phyloP scores from a whole-genome alignment of 2,113 vertebrate species.

The Seriola aureovittata region DNA sequence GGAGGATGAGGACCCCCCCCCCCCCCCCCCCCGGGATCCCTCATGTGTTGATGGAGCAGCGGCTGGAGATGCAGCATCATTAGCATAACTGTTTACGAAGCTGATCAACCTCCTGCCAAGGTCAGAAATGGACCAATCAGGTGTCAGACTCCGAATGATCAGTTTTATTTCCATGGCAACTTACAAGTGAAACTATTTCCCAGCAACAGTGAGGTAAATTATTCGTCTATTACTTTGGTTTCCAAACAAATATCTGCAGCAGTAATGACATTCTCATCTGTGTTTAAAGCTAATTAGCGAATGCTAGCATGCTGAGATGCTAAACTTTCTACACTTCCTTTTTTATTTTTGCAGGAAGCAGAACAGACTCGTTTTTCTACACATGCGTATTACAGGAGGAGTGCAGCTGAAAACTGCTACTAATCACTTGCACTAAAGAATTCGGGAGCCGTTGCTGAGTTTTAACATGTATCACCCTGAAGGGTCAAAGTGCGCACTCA shows the following conservation, averaged over 20 bases:
- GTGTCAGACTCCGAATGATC: not conserved
- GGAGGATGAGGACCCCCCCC: not conserved
- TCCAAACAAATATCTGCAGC: too few relatives aligned
- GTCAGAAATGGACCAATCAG: constrained; percentile 45
- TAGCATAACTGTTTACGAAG: constrained; percentile 59
- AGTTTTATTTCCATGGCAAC: not conserved
- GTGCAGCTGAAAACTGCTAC: not conserved
- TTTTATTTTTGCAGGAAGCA: too few relatives aligned
- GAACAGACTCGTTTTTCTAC: too few relatives aligned
- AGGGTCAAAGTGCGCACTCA: not conserved
- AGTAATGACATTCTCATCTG: too few relatives aligned
- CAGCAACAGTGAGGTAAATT: too few relatives aligned
- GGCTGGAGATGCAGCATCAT: constrained; percentile 40
- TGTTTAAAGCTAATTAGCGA: too few relatives aligned
- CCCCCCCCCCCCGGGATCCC: constrained; percentile 18
- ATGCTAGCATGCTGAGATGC: too few relatives aligned
- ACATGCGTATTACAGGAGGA: not conserved
- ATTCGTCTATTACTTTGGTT: too few relatives aligned
- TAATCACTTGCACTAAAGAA: not conserved
- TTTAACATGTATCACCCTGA: not conserved
- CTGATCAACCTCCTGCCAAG: constrained; percentile 57
- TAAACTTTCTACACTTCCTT: too few relatives aligned
- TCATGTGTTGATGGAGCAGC: constrained; percentile 46
- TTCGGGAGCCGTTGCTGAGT: not conserved
- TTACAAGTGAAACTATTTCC: too few relatives aligned